A percentile compares a stretch with the other conserved stretches of the same genome.
Conservation (phyloP, 2,797 vertebrate genomes). For the Spinibarbus caldwelli region DNA sequence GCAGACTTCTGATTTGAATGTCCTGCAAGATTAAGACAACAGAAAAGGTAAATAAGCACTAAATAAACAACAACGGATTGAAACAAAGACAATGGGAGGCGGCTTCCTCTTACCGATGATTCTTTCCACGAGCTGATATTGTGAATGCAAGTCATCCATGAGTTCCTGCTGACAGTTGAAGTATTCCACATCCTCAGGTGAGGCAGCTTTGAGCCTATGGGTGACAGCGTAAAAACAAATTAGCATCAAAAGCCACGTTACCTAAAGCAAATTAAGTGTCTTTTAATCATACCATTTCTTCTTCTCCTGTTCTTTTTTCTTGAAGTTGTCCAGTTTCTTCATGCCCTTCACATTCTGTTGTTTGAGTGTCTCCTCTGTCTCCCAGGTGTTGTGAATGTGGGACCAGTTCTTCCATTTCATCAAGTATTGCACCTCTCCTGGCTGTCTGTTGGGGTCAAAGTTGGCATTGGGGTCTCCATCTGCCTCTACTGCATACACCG, state of each 20-base stretch:
- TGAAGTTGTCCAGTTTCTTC: slow-evolving; percentile 99
- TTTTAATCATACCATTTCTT: slow-evolving; percentile 85
- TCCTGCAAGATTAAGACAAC: slow-evolving; percentile 75
- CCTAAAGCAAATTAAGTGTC: not conserved
- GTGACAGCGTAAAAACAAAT: not conserved
- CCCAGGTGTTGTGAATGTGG: slow-evolving; percentile 99
- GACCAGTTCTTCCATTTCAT: slow-evolving; percentile 99
- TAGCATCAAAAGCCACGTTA: not conserved
- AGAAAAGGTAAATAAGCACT: not conserved
- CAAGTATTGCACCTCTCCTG: slow-evolving; percentile 91
- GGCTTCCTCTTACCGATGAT: slow-evolving; percentile 86
- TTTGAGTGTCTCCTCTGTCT: slow-evolving; percentile 95
- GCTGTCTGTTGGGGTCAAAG: slow-evolving; percentile 87
- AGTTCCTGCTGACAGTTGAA: slow-evolving; percentile 97
- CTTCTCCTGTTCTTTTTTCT: slow-evolving; percentile 96
- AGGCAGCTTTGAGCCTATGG: slow-evolving; percentile 91
- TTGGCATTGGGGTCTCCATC: slow-evolving; percentile 93
- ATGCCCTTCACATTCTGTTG: slow-evolving; percentile 97
- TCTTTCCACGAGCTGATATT: slow-evolving; percentile 97
- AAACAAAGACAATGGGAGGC: not conserved
- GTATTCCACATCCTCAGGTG: slow-evolving; percentile 98
- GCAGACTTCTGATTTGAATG: slow-evolving; percentile 99
- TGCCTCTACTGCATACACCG: slow-evolving; percentile 95
- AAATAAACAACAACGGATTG: not conserved
- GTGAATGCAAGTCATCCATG: slow-evolving; percentile 95